Conservation (phyloP, 2,797 vertebrate species). For the Nannoperca obscura region DNA sequence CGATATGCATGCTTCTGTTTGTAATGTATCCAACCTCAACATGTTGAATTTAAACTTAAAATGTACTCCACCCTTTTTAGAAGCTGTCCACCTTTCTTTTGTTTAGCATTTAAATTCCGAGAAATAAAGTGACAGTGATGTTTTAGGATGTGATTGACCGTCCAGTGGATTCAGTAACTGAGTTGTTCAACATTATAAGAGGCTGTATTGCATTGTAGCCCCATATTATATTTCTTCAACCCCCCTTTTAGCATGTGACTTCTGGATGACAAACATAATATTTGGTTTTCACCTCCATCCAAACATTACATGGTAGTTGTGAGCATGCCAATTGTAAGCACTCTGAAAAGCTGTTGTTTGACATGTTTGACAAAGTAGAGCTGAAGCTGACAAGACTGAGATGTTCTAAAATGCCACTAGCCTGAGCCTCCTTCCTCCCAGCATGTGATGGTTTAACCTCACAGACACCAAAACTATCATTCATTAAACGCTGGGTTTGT, state of each 20-base stretch:
- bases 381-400: not conserved
- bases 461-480: too few species aligned
- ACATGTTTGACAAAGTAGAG: not conserved
- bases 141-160: not conserved
- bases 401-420: not conserved
- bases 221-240: too few species aligned
- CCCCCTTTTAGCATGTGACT: not conserved
- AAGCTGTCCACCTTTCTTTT: too few species aligned
- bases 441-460: too few species aligned
- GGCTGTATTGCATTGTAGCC: not conserved
- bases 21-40: not conserved
- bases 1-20: not conserved
- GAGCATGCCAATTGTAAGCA: not conserved
- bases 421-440: too few species aligned
- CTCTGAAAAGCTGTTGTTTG: not conserved
- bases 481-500: not conserved
- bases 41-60: not conserved
- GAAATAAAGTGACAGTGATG: not conserved
- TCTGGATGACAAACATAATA: not conserved
- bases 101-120: not conserved
- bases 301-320: not conserved
- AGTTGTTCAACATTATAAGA: not conserved
- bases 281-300: not conserved
- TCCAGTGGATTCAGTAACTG: not conserved
- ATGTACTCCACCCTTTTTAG: too few species aligned